Evolutionary conservation across 2,113 vertebrate species (phyloP).

Genomic region (Zapus hudsonius): DNA sequence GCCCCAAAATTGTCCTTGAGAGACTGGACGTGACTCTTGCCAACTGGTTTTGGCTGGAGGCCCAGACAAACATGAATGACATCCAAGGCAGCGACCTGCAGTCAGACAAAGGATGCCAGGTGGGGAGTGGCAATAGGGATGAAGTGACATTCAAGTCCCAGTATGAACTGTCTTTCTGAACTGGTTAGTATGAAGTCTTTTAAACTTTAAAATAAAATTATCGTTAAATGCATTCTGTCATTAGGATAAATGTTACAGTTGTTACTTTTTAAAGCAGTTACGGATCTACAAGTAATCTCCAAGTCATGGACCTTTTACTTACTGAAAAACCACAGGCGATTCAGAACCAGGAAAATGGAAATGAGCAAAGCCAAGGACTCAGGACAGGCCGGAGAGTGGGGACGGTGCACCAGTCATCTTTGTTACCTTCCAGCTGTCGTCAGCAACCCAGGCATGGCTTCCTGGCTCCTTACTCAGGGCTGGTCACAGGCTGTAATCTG

Average conservation of each 20-base stretch:
- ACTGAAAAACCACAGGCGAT: neutral
- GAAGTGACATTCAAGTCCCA: neutral
- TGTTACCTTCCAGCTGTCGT: neutral
- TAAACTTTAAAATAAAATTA: no score
- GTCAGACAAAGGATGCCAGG: neutral
- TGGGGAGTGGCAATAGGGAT: neutral
- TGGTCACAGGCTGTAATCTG: neutral
- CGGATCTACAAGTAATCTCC: neutral
- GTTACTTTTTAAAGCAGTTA: neutral
- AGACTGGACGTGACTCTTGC: slow-evolving; percentile 36
- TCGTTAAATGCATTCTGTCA: no score
- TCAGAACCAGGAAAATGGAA: neutral
- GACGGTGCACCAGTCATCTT: accelerated
- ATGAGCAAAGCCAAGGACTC: neutral
- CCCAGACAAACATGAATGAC: slow-evolving; percentile 49
- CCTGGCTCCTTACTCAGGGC: neutral
- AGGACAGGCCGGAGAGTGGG: neutral
- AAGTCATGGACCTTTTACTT: neutral
- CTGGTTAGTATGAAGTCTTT: no score
- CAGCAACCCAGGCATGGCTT: neutral
- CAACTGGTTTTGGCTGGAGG: slow-evolving; percentile 51
- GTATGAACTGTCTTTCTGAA: neutral
- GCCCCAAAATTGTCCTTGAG: slow-evolving; percentile 57
- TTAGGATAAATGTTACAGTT: no score
- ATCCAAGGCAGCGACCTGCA: neutral